These are phyloP conservation scores for Cremastobaeus sp. DNA, from an alignment of 2,888 invertebrate species.

Conservation along the genomic window DNA sequence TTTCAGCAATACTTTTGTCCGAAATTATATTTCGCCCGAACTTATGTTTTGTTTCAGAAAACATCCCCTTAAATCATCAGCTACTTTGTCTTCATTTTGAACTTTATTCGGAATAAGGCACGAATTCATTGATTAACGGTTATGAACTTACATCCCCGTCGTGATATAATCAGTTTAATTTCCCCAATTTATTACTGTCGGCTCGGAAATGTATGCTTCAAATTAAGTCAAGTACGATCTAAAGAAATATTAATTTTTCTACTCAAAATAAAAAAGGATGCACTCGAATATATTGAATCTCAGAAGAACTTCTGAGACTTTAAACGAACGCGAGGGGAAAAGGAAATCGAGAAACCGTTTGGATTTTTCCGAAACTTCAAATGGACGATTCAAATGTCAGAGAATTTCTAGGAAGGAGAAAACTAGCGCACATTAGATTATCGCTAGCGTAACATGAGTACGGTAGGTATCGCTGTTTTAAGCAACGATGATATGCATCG, in stretches of 20 bases:
- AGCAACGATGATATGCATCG: constrained; percentile 45
- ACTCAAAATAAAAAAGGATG: no score
- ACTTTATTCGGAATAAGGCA: constrained; percentile 37
- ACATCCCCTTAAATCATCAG: constrained; percentile 44
- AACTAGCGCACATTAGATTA: constrained; percentile 50
- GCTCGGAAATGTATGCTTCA: not conserved
- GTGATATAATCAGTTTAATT: constrained; percentile 44
- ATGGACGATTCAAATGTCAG: not conserved
- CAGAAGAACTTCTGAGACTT: no score
- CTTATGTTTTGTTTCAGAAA: constrained; percentile 53
- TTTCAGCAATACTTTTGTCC: constrained; percentile 52
- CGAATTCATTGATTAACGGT: constrained; percentile 44
- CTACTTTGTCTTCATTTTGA: constrained; percentile 48
- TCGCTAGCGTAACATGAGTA: constrained; percentile 39
- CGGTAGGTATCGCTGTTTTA: constrained; percentile 30
- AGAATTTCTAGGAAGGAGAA: constrained; percentile 5
- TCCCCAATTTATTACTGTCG: constrained; percentile 31
- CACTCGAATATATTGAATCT: no score
- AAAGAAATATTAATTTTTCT: no score
- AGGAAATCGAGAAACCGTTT: no score
- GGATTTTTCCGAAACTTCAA: no score
- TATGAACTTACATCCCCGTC: constrained; percentile 39
- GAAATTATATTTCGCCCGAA: constrained; percentile 53
- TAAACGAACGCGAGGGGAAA: no score
- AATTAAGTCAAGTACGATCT: not conserved